Conservation (phyloP, 2,888 invertebrate species). For the Parnassius glacialis region DNA sequence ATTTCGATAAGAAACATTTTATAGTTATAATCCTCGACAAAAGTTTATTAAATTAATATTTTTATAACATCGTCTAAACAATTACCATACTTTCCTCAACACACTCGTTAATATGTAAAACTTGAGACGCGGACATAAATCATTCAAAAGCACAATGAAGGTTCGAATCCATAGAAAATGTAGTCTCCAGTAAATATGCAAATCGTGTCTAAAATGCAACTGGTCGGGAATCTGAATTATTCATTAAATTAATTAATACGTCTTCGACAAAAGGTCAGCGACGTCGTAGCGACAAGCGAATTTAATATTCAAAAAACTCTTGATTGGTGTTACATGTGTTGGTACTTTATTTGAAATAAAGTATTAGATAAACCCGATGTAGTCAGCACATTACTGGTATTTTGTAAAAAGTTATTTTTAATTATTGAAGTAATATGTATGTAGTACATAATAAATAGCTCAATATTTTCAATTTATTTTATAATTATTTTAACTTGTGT, state of each 20-base stretch:
- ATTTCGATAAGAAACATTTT: no score
- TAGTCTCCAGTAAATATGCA: conserved; percentile 23
- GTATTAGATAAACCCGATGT: not conserved
- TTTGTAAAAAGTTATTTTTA: no score
- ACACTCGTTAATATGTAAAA: conserved; percentile 5
- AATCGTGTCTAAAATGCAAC: conserved; percentile 28
- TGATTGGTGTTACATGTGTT: conserved; percentile 5
- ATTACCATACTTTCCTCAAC: not conserved
- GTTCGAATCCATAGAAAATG: conserved; percentile 8
- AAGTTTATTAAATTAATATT: no score
- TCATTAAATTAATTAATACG: conserved; percentile 24
- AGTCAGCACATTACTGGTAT: no score
- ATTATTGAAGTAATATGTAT: no score
- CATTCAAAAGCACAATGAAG: conserved; percentile 6
- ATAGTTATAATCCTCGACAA: no score
- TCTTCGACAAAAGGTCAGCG: conserved; percentile 1
- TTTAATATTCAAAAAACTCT: conserved; percentile 21
- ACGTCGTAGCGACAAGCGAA: conserved; percentile 1
- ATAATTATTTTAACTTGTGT: no score
- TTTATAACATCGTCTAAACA: no score
- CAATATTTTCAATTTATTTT: no score
- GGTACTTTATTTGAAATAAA: not conserved
- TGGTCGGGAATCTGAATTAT: conserved; percentile 26
- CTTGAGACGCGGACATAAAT: conserved; percentile 10
- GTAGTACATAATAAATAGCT: no score